phyloP scores from a whole-genome alignment of 2,888 invertebrate species.

The Rhagium mordax region DNA sequence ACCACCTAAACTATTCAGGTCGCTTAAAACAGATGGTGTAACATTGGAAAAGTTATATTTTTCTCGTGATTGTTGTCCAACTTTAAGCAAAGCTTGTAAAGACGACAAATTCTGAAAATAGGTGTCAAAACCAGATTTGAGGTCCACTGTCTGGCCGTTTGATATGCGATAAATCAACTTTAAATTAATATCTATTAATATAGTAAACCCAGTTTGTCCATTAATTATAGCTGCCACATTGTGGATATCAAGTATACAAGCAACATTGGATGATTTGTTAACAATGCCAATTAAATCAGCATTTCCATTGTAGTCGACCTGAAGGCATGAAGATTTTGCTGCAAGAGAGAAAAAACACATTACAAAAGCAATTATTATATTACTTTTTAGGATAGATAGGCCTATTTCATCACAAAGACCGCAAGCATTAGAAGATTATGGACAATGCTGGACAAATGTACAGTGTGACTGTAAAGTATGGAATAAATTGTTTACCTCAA shows the following conservation, averaged over 20 bases:
- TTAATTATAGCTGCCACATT: constrained; percentile 18
- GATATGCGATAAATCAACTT: neutral
- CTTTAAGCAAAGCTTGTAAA: constrained; percentile 1
- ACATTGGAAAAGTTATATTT: neutral
- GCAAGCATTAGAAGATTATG: too few relatives aligned
- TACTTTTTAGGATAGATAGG: too few relatives aligned
- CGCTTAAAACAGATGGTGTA: neutral
- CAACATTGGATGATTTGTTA: constrained; percentile 18
- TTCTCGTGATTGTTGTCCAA: constrained; percentile 23
- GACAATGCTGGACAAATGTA: neutral
- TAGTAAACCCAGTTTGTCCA: constrained; percentile 27
- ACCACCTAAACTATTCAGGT: constrained; percentile 6
- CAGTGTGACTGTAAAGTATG: too few relatives aligned
- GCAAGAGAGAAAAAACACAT: neutral
- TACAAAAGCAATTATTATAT: too few relatives aligned
- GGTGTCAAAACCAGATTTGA: constrained; percentile 18
- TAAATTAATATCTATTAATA: neutral
- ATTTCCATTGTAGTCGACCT: constrained; percentile 3
- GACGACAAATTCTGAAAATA: constrained; percentile 32
- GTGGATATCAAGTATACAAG: constrained; percentile 27
- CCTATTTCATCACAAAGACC: too few relatives aligned
- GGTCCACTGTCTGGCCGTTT: neutral
- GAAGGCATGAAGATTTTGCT: neutral
- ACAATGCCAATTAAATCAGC: constrained; percentile 2
- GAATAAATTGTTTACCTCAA: too few relatives aligned